Evolutionary conservation across 2,888 invertebrate species (phyloP), one percentile per base, ranked within the genome.

Genomic region (Pimpla rufipes): DNA sequence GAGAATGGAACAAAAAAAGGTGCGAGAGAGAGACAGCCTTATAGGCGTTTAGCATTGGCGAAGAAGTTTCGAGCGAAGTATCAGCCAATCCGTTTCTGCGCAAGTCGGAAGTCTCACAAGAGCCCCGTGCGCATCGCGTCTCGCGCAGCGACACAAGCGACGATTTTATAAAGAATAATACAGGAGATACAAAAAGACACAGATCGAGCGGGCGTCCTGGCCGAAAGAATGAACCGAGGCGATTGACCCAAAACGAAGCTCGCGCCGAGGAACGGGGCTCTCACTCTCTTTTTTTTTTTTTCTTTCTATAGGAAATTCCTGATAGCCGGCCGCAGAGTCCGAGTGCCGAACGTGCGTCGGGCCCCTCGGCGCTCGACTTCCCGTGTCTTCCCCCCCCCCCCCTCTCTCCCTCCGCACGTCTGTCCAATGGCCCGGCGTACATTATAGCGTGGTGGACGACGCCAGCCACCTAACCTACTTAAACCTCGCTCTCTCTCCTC

Each of bases 391-490:
- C 35, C 10, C 45, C 71, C 29, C 45, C 16, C 52, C 47, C 45
- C 45, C 21, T 35, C 47, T 16, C 16, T 16, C 16, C 11, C 16
- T 16, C 35, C 10, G 10, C 18, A 18, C 50, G 18, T 18, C 50
- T 52, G 18, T 79, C 71, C 82, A 70, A 70, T 78, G 52, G 79
- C 67, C 84, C 64, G 86, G 84, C 86, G 85, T 87, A 64, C 10
- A 66, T 21, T n/a, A 42, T 18, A 83, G 85, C 80, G 50, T 83
- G 87, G 86, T 82, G 79, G 64, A 78, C 85, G 77, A 29, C 66
- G 70, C 86, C 84, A 85, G 86, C 76, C 76, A 85, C 67, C 83
- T 90, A 89, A 90, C 90, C 90, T 90, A 90, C 90, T 90, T 90
- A 87, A 84, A 55, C 78, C 85, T 87, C 86, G 89, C 90, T 90